Base-by-base conservation (phyloP, 2,888 invertebrate genomes). In the Minunthozetes semirufus region DNA sequence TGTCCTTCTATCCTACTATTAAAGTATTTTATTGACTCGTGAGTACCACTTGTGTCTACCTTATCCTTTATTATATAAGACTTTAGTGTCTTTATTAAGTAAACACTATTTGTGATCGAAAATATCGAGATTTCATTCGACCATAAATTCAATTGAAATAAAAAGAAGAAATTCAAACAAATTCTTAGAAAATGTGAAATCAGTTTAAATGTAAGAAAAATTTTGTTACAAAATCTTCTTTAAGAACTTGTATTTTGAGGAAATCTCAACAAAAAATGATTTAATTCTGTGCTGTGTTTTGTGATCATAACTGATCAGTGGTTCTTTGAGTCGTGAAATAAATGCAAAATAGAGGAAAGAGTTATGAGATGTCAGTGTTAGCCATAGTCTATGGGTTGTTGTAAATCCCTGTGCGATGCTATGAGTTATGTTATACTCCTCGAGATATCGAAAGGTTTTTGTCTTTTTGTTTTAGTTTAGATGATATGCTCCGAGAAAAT, bases 401-500 rank as follows among this genome's bases (percentile, higher is more conserved):
- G 68, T 22, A 68, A 68, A 68, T 68, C 68, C 68, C 68, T 22
- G 46, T 68, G 68, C 68, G 29, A 42, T 68, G 15, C 38, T 22
- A 33, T 68, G 46, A 68, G 22, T 46, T 68, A 68, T 68, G 22
- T 68, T n/a, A 19, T 46, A 19, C 42, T n/a, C 38, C 42, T 68
- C 15, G 17, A 38, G 38, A 68, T 68, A 42, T 38, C 15, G 46
- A 46, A 9, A 68, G 25, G 9, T 68, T 68, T 68, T 68, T 68
- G 5, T 15, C 42, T 42, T 42, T 42, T 63, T 33, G 29, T 63
- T 33, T 25, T 33, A 22, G 8, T 29, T 33, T 11, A 63, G 61
- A 25, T 59, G 22, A 25, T 27, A 27, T 56, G n/a, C 56, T 9
- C 59, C 27, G 59, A 27, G 27, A 33, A 63, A 33, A 29, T 63